Evolutionary conservation across 2,113 vertebrate species (phyloP), one percentile per base, ranked within the genome.

Genomic region (Chamaea fasciata): DNA sequence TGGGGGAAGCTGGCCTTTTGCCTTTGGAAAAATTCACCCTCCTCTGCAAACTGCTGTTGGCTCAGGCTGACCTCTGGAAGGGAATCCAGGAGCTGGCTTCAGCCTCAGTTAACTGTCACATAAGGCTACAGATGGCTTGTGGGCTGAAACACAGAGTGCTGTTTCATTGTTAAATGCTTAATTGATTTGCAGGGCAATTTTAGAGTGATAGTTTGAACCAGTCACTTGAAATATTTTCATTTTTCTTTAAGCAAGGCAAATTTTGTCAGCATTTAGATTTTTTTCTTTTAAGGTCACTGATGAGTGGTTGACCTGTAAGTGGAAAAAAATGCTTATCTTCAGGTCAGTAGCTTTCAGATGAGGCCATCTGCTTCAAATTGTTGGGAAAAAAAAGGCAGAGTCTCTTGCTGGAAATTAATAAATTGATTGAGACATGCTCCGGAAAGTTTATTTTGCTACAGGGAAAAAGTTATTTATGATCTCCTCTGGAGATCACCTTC

Each of bases 331-430:
- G 7, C 10, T 0, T 92, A 42, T 77, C 60, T 93, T 95, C 74
- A 75, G 86, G 90, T 95, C 83, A 71, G 47, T 92, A 37, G 63
- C 69, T 95, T 95, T 92, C 69, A 89, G 82, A 93, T 73, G 70
- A 83, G 50, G 53, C 92, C 89, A 92, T 96, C 87, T 96, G 79
- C 69, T 97, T 80, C 92, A 91, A 76, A 94, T 49, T 92, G 71
- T 47, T 79, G 37, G 68, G 37, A 9, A 83, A 89, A 92, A 89
- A 69, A 50, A 50, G 47, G 3, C 26, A 92, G 26, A 56, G 27
- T 63, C 59, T 80, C n/a, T 33, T 64, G 35, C 13, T 94, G 53
- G 28, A 69, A 94, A 88, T 90, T 91, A 94, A 92, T 79, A 84
- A 87, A 82, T 86, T 79, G 77, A 83, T 71, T 88, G 49, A 83